phyloP scores from a whole-genome alignment of 1,140 invertebrate genomes.

The Drosophila nigromelanica region DNA sequence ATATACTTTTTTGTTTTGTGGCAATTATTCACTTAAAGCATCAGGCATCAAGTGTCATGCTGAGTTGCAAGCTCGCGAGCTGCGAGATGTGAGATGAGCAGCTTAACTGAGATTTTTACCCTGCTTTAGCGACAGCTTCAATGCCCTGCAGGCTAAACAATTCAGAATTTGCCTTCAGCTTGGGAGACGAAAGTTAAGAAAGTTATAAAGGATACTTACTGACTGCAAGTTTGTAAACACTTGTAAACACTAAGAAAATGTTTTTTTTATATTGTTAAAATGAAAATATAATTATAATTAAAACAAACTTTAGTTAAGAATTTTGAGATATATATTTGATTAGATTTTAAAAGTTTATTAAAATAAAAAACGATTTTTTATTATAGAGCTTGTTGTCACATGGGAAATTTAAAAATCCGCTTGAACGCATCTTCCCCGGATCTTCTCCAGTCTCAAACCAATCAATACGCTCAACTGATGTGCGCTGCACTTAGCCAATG shows the following conservation, averaged over 20 bases:
- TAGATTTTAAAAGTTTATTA: not conserved
- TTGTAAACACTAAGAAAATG: no score
- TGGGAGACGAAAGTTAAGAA: not conserved
- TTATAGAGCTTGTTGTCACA: no score
- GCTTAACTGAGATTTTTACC: slow-evolving; percentile 12
- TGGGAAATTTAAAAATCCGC: no score
- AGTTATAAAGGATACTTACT: no score
- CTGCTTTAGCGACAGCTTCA: slow-evolving; percentile 17
- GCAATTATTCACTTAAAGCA: slow-evolving; percentile 82
- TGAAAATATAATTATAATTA: no score
- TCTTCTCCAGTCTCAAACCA: not conserved
- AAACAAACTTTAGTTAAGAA: no score
- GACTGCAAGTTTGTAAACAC: no score
- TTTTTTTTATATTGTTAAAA: no score
- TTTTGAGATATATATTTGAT: no score
- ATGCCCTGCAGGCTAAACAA: slow-evolving; percentile 24
- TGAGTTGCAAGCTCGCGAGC: slow-evolving; percentile 72
- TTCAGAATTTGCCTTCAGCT: not conserved
- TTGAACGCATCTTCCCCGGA: not conserved
- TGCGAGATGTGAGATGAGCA: slow-evolving; percentile 39
- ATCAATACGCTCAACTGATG: not conserved
- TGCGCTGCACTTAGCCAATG: slow-evolving; percentile 1
- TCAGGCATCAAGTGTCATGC: slow-evolving; percentile 74
- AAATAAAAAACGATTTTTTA: no score
- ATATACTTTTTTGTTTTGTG: slow-evolving; percentile 42